A percentile compares a stretch with the other conserved stretches of the same genome.
Conservation (phyloP, 1,140 invertebrate species). For the Drosophila nigromelanica region DNA sequence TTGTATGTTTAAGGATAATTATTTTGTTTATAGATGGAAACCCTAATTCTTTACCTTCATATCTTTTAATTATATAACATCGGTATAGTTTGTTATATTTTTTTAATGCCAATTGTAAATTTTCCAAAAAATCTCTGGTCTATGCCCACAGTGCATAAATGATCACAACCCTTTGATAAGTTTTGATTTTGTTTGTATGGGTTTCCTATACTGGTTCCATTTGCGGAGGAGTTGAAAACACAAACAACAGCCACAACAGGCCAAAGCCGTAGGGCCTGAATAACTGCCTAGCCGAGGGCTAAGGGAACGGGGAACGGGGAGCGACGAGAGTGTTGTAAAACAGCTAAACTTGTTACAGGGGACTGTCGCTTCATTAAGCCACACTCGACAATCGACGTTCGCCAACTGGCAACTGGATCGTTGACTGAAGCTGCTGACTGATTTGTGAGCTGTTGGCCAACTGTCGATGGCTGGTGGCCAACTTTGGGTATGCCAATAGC, state of each 20-base stretch:
- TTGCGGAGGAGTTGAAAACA: constrained; percentile 65
- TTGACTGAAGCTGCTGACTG: constrained; percentile 57
- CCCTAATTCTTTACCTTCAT: background rate
- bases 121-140: background rate
- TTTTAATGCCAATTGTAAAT: no score
- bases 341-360: constrained; percentile 60
- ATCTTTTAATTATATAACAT: background rate
- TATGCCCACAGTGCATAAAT: no score
- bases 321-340: constrained; percentile 31
- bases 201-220: constrained; percentile 33
- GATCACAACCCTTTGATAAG: constrained; percentile 3
- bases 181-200: constrained; percentile 32
- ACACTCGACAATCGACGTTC: constrained; percentile 46
- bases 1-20: no score
- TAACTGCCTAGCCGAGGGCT: constrained; percentile 5
- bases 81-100: no score
- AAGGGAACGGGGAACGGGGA: background rate
- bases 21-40: no score
- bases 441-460: constrained; percentile 59
- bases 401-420: constrained; percentile 25
- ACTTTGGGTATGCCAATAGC: constrained; percentile 42
- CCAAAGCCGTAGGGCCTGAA: constrained; percentile 14
- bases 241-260: constrained; percentile 30
- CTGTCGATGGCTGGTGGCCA: constrained; percentile 38
- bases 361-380: constrained; percentile 57